These are phyloP conservation scores for Mormyrus hasselquistii DNA, from an alignment of 2,797 vertebrate genomes.

Conservation along the genomic window DNA sequence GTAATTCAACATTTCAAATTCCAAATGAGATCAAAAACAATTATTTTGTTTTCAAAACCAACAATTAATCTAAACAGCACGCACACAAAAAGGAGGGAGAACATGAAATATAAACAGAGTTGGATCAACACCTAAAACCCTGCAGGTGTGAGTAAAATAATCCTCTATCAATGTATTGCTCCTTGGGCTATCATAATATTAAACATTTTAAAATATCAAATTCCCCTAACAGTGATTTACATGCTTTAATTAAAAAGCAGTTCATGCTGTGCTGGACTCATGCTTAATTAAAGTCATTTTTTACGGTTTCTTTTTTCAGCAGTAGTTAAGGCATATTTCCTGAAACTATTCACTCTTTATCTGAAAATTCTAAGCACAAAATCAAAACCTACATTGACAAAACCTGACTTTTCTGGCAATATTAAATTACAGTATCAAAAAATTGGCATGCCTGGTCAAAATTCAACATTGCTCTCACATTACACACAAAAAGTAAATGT, in stretches of 20 bases:
- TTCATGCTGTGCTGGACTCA: background rate
- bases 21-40: background rate
- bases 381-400: background rate
- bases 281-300: background rate
- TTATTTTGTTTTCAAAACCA: background rate
- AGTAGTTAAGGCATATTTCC: background rate
- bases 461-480: background rate
- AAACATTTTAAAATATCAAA: background rate
- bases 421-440: background rate
- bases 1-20: background rate
- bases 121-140: background rate
- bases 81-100: background rate
- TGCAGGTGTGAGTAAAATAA: background rate
- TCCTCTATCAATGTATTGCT: background rate
- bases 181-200: background rate
- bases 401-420: background rate
- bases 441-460: background rate
- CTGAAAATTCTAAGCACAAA: background rate
- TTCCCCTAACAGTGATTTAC: background rate
- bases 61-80: background rate
- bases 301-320: background rate
- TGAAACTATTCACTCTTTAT: background rate
- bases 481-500: background rate
- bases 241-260: background rate
- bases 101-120: background rate